These are phyloP conservation scores for Capra hircus DNA, from an alignment of 2,113 vertebrate genomes.

Conservation along the genomic window DNA sequence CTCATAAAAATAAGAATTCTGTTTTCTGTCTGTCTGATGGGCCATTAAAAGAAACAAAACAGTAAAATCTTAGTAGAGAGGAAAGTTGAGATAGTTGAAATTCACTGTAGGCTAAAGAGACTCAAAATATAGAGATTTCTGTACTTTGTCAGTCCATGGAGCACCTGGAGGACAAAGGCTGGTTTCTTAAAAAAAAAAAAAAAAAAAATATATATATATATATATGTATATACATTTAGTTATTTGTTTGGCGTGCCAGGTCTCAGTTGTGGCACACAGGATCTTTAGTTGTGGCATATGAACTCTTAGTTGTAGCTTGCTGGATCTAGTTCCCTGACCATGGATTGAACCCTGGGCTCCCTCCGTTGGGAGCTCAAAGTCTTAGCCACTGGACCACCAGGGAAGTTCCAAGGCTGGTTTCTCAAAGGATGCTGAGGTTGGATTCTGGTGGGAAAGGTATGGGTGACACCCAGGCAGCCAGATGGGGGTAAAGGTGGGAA, in stretches of 20 bases:
- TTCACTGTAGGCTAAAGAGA: not conserved
- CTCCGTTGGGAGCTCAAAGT: not conserved
- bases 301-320: not conserved
- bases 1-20: not conserved
- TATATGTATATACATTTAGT: accelerated
- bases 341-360: accelerated
- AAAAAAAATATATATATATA: not conserved
- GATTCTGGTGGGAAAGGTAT: not conserved
- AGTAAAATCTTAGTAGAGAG: not conserved
- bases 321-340: not conserved
- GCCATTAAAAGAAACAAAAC: not conserved
- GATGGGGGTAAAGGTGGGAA: accelerated
- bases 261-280: not conserved
- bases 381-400: not conserved
- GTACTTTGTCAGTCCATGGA: accelerated
- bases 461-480: accelerated
- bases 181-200: not conserved
- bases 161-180: not conserved
- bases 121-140: not conserved
- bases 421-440: not conserved
- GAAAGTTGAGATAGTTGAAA: not conserved
- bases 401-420: not conserved
- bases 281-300: not conserved
- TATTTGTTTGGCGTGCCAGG: not conserved
- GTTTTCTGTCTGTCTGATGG: not conserved